Percentiles rank a stretch among this genome's conserved stretches.
Evolutionary conservation across 2,888 invertebrate genomes (phyloP).

Genomic region (Seladonia tumulorum): DNA sequence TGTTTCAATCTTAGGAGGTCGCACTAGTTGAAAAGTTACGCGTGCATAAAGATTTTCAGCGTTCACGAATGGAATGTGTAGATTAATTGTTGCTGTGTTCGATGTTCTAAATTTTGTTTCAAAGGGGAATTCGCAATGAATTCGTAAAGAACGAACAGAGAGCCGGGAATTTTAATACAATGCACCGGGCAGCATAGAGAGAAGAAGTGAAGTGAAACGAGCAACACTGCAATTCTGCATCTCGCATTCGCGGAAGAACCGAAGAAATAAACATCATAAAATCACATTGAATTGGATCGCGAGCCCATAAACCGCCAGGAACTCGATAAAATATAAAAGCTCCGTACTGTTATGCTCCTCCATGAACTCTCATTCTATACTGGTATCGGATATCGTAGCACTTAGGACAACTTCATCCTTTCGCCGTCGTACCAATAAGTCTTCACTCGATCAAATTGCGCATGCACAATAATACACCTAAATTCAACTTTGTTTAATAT

Average conservation of each 20-base stretch:
- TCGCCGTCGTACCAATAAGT: background rate
- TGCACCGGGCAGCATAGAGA: background rate
- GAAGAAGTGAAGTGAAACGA: background rate
- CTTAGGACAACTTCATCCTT: constrained; percentile 2
- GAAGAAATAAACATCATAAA: constrained; percentile 31
- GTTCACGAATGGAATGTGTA: too few species aligned
- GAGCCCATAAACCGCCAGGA: constrained; percentile 19
- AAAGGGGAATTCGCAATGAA: background rate
- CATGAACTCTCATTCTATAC: constrained; percentile 4
- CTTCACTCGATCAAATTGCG: background rate
- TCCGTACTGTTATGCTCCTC: constrained; percentile 10
- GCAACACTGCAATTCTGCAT: background rate
- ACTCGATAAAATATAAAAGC: constrained; percentile 19
- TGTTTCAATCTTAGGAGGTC: too few species aligned
- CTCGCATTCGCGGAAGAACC: constrained; percentile 8
- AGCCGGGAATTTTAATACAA: background rate
- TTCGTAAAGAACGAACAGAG: background rate
- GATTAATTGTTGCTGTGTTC: background rate
- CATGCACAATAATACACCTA: background rate
- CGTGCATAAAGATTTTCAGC: too few species aligned
- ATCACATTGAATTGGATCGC: constrained; percentile 33
- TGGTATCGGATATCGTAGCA: constrained; percentile 11
- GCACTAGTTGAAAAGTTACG: too few species aligned
- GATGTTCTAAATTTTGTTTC: background rate
- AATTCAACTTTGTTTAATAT: background rate